Evolutionary conservation across 64 coral and sea anemone genomes (phyloP), one percentile per base, ranked within the genome.

Genomic region (Trachythela sp.): DNA sequence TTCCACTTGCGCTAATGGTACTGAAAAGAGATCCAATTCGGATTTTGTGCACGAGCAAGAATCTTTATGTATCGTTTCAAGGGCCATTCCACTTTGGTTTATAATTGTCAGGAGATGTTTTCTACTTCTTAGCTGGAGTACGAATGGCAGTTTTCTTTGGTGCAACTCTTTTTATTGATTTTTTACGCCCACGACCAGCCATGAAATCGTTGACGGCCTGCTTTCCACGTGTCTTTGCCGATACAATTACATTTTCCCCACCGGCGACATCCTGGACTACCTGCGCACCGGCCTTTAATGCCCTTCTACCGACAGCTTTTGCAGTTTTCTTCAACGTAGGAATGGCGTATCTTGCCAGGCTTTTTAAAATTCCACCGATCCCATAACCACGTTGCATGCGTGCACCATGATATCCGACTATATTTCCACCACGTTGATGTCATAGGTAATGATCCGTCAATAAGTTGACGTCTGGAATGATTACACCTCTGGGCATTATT

Each of bases 11-110:
- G 75, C 34, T 5, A 29, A 18, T 34, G 75, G 75, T 30, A 80
- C 75, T 15, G 75, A 34, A 80, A 80, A 80, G 32, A 80, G 34
- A 36, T 80, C 75, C 8, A 80, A 29, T 36, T 30, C 15, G 34
- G 75, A 80, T 34, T 80, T 30, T 5, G 75, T 4, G 8, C 26
- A 80, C 75, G 8, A 9, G 8, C 33, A 36, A 5, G 75, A 80
- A 80, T 30, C 75, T 80, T 80, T 36, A 36, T 80, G 75, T 9
- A 80, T 80, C 15, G 59, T 68, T 68, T 68, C 59, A 10, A 80
- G 75, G 6, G 75, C 26, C 75, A 80, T 80, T 9, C 26, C 56
- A 80, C 26, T 30, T 34, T 34, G 33, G 26, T 15, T 34, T 34
- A 80, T 30, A 80, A 8, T 80, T 80, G 8, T 30, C 27, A 15